These are phyloP conservation scores for Cinclus cinclus DNA, from an alignment of 2,113 vertebrate genomes.

Conservation along the genomic window DNA sequence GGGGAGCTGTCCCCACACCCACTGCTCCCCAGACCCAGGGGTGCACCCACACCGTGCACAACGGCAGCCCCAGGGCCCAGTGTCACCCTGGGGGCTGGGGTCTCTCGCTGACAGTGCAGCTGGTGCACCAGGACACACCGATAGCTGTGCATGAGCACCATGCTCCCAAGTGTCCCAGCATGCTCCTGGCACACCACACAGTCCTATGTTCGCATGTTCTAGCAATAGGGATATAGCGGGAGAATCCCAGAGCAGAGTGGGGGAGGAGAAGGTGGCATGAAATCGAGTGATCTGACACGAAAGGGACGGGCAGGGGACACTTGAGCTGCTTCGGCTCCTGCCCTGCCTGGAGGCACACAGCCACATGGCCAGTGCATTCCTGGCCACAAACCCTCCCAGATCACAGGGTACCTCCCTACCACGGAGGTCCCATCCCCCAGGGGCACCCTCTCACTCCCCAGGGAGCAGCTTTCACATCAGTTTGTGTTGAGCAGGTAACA, in stretches of 20 bases:
- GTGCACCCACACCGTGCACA: not conserved
- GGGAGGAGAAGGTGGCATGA: not conserved
- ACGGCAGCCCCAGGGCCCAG: accelerated
- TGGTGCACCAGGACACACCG: accelerated
- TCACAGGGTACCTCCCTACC: not conserved
- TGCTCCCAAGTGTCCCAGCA: not conserved
- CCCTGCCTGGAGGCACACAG: not conserved
- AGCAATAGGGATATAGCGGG: not conserved
- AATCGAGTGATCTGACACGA: accelerated
- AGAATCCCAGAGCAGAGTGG: not conserved
- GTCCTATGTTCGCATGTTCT: accelerated
- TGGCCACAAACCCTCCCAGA: not conserved
- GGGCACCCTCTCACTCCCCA: not conserved
- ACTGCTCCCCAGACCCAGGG: not conserved
- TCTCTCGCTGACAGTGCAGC: not conserved
- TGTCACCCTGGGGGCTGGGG: not conserved
- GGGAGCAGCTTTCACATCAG: not conserved
- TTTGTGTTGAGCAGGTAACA: not conserved
- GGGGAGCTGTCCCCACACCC: not conserved
- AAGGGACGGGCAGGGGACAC: not conserved
- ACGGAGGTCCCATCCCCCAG: not conserved
- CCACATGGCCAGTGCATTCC: not conserved
- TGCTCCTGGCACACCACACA: accelerated
- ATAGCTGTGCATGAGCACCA: accelerated
- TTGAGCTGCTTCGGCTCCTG: not conserved